phyloP scores from a whole-genome alignment of 2,888 invertebrate species.

The Scaptomyza tumidula region DNA sequence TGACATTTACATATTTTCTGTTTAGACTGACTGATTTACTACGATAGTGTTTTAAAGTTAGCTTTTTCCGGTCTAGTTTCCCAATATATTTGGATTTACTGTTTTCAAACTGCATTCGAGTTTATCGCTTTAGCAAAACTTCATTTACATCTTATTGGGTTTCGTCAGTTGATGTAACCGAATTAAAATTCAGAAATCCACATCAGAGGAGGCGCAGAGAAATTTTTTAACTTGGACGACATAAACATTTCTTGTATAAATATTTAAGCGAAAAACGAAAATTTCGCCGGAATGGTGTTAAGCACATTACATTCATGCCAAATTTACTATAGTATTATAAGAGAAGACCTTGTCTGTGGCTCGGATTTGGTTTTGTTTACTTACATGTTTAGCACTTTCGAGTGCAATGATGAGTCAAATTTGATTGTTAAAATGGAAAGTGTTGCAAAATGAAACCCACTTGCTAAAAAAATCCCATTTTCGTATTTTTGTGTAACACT shows the following conservation, averaged over 20 bases:
- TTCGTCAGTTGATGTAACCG: constrained; percentile 38
- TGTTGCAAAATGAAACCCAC: constrained; percentile 16
- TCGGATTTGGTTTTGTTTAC: constrained; percentile 23
- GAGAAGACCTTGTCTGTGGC: neutral
- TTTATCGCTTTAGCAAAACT: constrained; percentile 37
- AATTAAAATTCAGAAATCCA: constrained; percentile 21
- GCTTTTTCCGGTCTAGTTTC: constrained; percentile 69
- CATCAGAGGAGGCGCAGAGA: constrained; percentile 22
- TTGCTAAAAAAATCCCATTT: neutral
- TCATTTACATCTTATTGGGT: constrained; percentile 43
- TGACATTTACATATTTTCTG: constrained; percentile 35
- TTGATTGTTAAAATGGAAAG: constrained; percentile 49
- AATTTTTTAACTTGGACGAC: constrained; percentile 24
- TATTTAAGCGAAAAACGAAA: constrained; percentile 42
- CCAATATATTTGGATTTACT: constrained; percentile 33
- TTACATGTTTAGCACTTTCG: constrained; percentile 44
- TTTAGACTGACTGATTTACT: constrained; percentile 15
- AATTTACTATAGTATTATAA: constrained; percentile 7
- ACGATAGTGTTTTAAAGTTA: constrained; percentile 15
- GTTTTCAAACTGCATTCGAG: constrained; percentile 32
- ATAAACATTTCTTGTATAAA: constrained; percentile 31
- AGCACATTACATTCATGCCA: constrained; percentile 37
- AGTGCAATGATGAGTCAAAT: constrained; percentile 19
- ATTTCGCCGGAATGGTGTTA: constrained; percentile 58
- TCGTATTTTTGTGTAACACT: constrained; percentile 1